phyloP scores from a whole-genome alignment of 2,113 vertebrate genomes.

The Pygoscelis adeliae region DNA sequence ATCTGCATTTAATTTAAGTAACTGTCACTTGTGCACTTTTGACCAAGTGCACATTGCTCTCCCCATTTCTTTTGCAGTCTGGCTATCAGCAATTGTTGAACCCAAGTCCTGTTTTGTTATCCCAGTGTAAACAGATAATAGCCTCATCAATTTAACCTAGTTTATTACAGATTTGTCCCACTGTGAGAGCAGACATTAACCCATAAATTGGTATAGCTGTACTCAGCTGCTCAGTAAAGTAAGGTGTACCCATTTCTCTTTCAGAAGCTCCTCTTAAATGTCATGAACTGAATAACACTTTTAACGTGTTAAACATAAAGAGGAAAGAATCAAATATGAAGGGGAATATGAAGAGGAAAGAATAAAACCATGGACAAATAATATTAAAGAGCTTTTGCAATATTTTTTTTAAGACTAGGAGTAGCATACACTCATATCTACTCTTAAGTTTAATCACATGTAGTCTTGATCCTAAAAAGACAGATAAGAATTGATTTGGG shows the following conservation, averaged over 20 bases:
- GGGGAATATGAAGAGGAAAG: not conserved
- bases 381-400: not conserved
- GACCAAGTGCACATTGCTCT: not conserved
- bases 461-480: not conserved
- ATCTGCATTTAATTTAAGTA: not conserved
- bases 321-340: not conserved
- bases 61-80: not conserved
- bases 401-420: not conserved
- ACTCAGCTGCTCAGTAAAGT: not conserved
- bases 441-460: conserved; percentile 5
- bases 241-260: not conserved
- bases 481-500: conserved; percentile 1
- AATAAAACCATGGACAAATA: not conserved
- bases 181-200: not conserved
- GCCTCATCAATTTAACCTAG: not conserved
- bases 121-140: not conserved
- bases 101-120: not conserved
- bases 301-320: not conserved
- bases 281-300: not conserved
- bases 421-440: not conserved
- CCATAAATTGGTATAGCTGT: not conserved
- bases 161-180: not conserved
- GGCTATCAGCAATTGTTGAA: not conserved
- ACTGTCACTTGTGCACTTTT: not conserved
- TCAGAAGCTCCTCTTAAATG: not conserved